Percentiles rank a stretch among this genome's conserved stretches.
These are phyloP conservation scores for Plebejus anna DNA, from an alignment of 2,888 invertebrate species.

Conservation along the genomic window DNA sequence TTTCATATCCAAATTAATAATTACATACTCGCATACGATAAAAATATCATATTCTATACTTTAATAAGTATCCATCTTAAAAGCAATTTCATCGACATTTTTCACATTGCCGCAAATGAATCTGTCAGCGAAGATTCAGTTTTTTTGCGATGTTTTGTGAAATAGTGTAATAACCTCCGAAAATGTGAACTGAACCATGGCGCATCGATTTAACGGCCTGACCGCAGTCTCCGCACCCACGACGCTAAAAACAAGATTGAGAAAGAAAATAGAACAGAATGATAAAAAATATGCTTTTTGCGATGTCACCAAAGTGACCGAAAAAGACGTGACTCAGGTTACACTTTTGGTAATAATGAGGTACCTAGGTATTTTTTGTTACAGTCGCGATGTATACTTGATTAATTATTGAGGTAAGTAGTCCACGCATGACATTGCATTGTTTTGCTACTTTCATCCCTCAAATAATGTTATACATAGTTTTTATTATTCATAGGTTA, in stretches of 20 bases:
- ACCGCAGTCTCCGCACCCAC: conserved; percentile 53
- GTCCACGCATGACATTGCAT: no score
- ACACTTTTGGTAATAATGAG: neutral
- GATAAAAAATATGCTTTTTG: conserved; percentile 37
- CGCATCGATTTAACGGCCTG: conserved; percentile 56
- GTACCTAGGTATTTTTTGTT: neutral
- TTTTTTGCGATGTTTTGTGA: conserved; percentile 15
- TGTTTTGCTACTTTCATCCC: no score
- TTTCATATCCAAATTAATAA: neutral
- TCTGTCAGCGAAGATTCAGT: conserved; percentile 7
- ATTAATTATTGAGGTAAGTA: no score
- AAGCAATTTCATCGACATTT: neutral
- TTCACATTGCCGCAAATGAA: neutral
- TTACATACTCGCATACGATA: no score
- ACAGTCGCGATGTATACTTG: neutral
- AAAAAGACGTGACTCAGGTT: neutral
- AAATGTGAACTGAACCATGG: conserved; percentile 54
- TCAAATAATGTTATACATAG: no score
- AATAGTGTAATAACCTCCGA: conserved; percentile 51
- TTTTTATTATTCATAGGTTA: no score
- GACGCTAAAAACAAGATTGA: conserved; percentile 42
- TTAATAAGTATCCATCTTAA: neutral
- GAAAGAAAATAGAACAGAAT: conserved; percentile 34
- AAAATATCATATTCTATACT: neutral
- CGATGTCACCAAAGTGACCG: neutral